Percentiles rank a stretch among this genome's conserved stretches.
phyloP scores from a whole-genome alignment of 1,140 invertebrate species.

The Hylyphantes graminicola region DNA sequence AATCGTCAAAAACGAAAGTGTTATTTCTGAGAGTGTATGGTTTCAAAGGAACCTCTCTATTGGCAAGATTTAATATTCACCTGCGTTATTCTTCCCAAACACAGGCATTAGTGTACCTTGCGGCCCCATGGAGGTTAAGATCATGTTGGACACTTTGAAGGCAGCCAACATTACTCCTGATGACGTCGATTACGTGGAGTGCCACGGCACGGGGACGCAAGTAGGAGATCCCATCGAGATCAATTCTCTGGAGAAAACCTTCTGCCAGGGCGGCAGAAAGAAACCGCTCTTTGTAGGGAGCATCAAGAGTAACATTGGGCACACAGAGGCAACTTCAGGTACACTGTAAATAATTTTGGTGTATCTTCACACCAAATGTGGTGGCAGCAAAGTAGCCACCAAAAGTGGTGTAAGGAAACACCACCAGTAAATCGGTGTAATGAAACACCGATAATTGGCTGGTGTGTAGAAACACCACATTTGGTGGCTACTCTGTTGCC shows the following conservation, averaged over 20 bases:
- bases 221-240: constrained; percentile 82
- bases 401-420: too few species aligned
- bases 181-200: constrained; percentile 83
- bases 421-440: too few species aligned
- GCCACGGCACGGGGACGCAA: constrained; percentile 93
- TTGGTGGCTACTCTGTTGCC: too few species aligned
- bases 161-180: not conserved
- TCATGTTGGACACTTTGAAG: not conserved
- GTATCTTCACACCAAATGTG: too few species aligned
- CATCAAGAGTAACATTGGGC: constrained; percentile 93
- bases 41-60: not conserved
- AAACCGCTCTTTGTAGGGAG: constrained; percentile 86
- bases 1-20: too few species aligned
- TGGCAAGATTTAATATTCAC: not conserved
- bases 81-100: not conserved
- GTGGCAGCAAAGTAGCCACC: too few species aligned
- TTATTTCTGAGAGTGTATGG: not conserved
- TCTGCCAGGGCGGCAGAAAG: constrained; percentile 30
- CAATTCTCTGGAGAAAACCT: constrained; percentile 65
- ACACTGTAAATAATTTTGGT: not conserved
- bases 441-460: too few species aligned
- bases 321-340: constrained; percentile 77
- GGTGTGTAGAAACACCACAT: too few species aligned
- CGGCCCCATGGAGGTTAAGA: not conserved
- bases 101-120: constrained; percentile 42